Evolutionary conservation across 2,888 invertebrate species (phyloP), one percentile per base, ranked within the genome.

Genomic region (Arrhopalites spinosus): DNA sequence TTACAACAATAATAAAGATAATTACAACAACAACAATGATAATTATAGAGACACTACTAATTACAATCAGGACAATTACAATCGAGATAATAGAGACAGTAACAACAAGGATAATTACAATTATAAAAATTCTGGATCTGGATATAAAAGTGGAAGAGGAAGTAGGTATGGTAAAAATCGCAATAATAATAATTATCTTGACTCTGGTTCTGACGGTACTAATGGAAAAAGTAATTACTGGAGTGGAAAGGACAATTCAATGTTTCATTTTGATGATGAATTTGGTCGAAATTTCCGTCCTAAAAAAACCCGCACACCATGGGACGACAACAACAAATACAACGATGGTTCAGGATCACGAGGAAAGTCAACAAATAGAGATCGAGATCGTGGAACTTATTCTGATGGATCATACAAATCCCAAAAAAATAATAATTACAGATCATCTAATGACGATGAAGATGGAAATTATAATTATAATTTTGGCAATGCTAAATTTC

Each of bases 401-500:
- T 45, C 15, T 45, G 47, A 45, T 15, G 15, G 47, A 45, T 45
- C 11, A 15, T 45, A 8, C 47, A 45, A n/a, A n/a, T 20, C 53
- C 25, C 13, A 8, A 23, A 61, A 61, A 3, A 25, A 23, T 25
- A 64, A 30, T 17, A 64, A 20, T 20, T 30, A 30, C 27, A n/a
- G 30, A 27, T 27, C 13, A 63, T 30, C 29, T 15, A 17, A 64
- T 64, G 11, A 36, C 3, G 43, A 64, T 20, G 36, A 64, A 13
- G 36, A 30, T 7, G 11, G 20, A 3, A 20, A n/a, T 36, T 64
- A 64, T n/a, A 36, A 64, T 2, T 64, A 64, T 20, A 25, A 30
- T 3, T 64, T 64, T 64, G 56, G 56, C 23, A 70, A 59, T 13
- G 30, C 29, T 2, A 70, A 47, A 67, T 23, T 67, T 7, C 13